These are phyloP conservation scores for Caenorhabditis imperialis DNA, from an alignment of 2,888 invertebrate genomes.

Conservation along the genomic window DNA sequence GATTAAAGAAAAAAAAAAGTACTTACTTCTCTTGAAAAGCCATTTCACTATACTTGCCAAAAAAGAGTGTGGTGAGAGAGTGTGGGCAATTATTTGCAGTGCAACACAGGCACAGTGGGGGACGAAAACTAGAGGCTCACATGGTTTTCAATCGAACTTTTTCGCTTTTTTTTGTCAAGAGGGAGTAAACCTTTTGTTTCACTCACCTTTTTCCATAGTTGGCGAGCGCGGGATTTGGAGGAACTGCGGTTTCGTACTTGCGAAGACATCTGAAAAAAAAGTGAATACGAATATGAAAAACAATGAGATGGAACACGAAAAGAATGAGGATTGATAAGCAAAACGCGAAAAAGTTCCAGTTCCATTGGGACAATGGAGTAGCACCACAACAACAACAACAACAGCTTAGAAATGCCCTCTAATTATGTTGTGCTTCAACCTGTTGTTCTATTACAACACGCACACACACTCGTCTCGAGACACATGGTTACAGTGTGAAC, in stretches of 20 bases:
- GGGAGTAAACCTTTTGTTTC: conserved; percentile 23
- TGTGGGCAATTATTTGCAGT: conserved; percentile 47
- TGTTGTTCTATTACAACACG: conserved; percentile 49
- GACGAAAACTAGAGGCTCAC: too few species aligned
- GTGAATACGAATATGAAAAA: background rate
- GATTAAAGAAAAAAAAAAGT: conserved; percentile 34
- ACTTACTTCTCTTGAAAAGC: conserved; percentile 40
- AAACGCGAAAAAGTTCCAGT: too few species aligned
- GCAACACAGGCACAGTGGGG: too few species aligned
- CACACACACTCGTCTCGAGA: background rate
- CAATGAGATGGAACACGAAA: too few species aligned
- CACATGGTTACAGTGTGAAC: conserved; percentile 43
- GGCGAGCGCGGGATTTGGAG: conserved; percentile 35
- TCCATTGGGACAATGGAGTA: too few species aligned
- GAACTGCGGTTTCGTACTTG: conserved; percentile 24
- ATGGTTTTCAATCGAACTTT: conserved; percentile 46
- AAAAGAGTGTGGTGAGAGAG: too few species aligned
- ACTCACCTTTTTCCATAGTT: conserved; percentile 49
- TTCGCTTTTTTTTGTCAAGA: conserved; percentile 11
- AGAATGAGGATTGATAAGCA: too few species aligned
- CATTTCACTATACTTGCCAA: too few species aligned
- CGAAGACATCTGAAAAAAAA: conserved; percentile 1
- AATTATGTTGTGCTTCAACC: conserved; percentile 46
- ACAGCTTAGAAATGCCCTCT: conserved; percentile 7
- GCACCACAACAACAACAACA: conserved; percentile 20